Evolutionary conservation across 2,888 invertebrate genomes (phyloP), one percentile per base, ranked within the genome.

Genomic region (Pammene fasciana): DNA sequence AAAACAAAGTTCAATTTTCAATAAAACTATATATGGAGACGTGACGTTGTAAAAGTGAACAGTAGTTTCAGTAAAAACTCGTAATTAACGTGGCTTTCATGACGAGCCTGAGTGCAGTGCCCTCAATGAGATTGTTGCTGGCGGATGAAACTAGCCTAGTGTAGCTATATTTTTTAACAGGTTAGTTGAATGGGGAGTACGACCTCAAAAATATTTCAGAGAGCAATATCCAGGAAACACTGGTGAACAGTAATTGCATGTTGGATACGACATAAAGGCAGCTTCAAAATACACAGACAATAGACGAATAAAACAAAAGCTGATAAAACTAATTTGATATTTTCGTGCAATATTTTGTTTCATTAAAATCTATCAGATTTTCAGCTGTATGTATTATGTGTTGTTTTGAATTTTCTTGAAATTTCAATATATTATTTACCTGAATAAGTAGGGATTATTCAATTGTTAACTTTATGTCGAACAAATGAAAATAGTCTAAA

Each of bases 51-150:
- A 41, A 52, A 62, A 62, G 50, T 52, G 38, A 52, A 41, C 14
- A 60, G 60, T 61, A 16, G 48, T 61, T 48, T 16, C 34, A 62
- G 61, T 52, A 80, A 82, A 84, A 85, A 83, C 80, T 84, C 79
- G 81, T 87, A 88, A 88, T 89, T 88, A 88, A 86, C 84, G 83
- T 82, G 83, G 83, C 83, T 84, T 85, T 85, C 83, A 82, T 75
- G 75, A 76, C 81, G 78, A 75, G 75, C 74, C 71, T 73, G 68
- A 78, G 75, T 76, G 78, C 76, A 76, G 79, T 68, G 76, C 74
- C 75, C 85, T 82, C 84, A 82, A 81, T 78, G 82, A 82, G 78
- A 85, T 83, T 83, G 82, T 84, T 79, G 79, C 76, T 79, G 78
- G 77, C 80, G 77, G 77, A 79, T 80, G 79, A 77, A 85, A 80